Conservation (phyloP, 92 coral and sea anemone genomes). For the Scolanthus callimorphus region DNA sequence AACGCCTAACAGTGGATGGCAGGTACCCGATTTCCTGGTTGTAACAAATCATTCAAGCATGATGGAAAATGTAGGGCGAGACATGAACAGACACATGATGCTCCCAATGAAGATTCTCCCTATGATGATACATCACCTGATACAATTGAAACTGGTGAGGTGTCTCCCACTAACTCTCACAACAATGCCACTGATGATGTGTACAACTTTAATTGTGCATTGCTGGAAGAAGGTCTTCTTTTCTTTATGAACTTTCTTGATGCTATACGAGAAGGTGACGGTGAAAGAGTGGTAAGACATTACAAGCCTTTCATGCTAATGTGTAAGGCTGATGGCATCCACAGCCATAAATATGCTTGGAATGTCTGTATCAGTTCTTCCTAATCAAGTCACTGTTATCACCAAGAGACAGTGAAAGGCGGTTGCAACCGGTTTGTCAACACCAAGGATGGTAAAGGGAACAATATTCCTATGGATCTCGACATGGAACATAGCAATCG, state of each 20-base stretch:
- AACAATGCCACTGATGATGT: constrained; percentile 44
- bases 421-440: not conserved
- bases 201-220: constrained; percentile 45
- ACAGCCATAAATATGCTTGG: constrained; percentile 28
- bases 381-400: no score
- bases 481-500: no score
- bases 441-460: constrained; percentile 18
- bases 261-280: no score
- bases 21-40: constrained; percentile 37
- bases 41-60: constrained; percentile 21
- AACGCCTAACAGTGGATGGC: constrained; percentile 23
- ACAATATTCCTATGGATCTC: no score
- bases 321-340: constrained; percentile 34
- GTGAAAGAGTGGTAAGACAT: no score
- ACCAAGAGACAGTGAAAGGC: not conserved
- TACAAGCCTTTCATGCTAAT: no score
- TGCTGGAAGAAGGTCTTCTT: constrained; percentile 35
- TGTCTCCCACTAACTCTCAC: no score
- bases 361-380: no score
- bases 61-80: constrained; percentile 26
- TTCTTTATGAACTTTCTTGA: constrained; percentile 38
- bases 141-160: no score
- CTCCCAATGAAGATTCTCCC: constrained; percentile 1
- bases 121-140: not conserved
- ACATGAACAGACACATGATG: constrained; percentile 32